A percentile compares a stretch with the other conserved stretches of the same genome.
Evolutionary conservation across 2,888 invertebrate genomes (phyloP).

Genomic region (Melanargia galathea): DNA sequence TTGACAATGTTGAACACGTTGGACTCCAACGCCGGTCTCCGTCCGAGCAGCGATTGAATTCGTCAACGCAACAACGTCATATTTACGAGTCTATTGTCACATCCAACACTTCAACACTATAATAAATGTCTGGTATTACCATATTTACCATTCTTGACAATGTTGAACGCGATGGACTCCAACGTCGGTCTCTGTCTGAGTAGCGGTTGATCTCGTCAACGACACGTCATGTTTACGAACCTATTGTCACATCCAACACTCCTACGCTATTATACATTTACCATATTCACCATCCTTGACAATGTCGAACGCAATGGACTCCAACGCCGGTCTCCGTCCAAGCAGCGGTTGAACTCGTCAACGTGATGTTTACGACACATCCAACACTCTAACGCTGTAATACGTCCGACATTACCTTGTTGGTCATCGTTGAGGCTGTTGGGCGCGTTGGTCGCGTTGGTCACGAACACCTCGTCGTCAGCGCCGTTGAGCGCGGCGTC

Average conservation of each 20-base stretch:
- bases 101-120: too few relatives aligned
- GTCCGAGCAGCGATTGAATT: background rate
- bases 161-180: background rate
- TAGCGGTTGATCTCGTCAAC: background rate
- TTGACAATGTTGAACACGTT: background rate
- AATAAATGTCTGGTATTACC: background rate
- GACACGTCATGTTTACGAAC: too few relatives aligned
- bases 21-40: background rate
- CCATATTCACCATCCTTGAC: background rate
- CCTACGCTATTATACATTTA: background rate
- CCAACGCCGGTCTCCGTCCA: background rate
- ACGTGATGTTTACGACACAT: background rate
- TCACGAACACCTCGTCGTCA: slow-evolving; percentile 74
- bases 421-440: slow-evolving; percentile 27
- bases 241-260: background rate
- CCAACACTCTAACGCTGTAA: background rate
- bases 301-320: background rate
- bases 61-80: too few relatives aligned
- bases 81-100: too few relatives aligned
- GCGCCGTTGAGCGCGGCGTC: slow-evolving; percentile 71
- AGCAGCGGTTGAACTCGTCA: background rate
- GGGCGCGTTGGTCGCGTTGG: slow-evolving; percentile 38
- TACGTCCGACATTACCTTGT: slow-evolving; percentile 10
- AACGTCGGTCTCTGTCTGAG: background rate
- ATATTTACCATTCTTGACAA: background rate